Conservation (phyloP, 2,113 vertebrate species). For the Rafetus swinhoei region DNA sequence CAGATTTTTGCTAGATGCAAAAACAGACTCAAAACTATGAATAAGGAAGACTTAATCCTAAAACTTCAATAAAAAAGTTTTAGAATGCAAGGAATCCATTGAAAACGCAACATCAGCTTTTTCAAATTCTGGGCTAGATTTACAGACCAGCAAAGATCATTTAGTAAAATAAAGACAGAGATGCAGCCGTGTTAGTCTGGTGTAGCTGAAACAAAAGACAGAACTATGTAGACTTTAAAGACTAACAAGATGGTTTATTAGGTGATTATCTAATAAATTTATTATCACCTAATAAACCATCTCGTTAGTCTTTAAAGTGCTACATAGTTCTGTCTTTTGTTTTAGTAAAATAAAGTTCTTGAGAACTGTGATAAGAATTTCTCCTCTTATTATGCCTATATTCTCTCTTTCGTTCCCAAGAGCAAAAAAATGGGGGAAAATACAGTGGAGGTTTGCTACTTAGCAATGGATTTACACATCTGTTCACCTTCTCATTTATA, state of each 20-base stretch:
- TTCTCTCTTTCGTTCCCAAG: neutral
- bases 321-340: no score
- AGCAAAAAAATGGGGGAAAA: constrained; percentile 39
- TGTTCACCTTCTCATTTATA: constrained; percentile 54
- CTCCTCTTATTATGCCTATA: neutral
- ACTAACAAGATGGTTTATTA: no score
- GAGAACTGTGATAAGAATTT: neutral
- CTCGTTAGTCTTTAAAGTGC: no score
- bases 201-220: no score
- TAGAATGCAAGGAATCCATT: neutral
- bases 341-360: neutral
- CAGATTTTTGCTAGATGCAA: neutral
- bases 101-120: neutral
- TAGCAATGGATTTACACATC: neutral
- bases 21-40: constrained; percentile 25
- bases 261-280: no score
- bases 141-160: neutral
- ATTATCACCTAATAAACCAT: no score
- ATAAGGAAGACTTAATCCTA: neutral
- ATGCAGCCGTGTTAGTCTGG: no score
- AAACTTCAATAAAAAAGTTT: neutral
- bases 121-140: neutral
- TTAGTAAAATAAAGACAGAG: neutral
- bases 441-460: neutral
- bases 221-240: no score